Evolutionary conservation across 2,113 vertebrate species (phyloP).

Genomic region (Hepsetus odoe): DNA sequence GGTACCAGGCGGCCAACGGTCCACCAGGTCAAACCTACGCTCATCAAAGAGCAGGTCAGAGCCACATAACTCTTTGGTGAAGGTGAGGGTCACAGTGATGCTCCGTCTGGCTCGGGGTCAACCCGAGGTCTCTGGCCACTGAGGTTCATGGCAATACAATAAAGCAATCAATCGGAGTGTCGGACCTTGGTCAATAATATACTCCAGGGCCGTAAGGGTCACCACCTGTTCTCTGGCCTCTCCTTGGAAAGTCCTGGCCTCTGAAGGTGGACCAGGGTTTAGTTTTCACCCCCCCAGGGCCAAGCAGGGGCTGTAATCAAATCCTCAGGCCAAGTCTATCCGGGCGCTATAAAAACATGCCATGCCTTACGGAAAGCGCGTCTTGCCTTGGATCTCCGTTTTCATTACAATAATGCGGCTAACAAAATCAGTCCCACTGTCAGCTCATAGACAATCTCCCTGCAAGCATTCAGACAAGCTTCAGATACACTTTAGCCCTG

Average conservation of each 20-base stretch:
- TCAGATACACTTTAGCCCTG: slow-evolving; percentile 36
- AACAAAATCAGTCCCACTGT: slow-evolving; percentile 41
- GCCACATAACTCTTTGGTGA: slow-evolving; percentile 79
- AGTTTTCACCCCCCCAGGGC: slow-evolving; percentile 59
- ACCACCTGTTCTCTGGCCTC: slow-evolving; percentile 76
- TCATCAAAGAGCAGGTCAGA: slow-evolving; percentile 76
- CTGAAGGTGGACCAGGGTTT: slow-evolving; percentile 61
- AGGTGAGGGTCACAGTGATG: slow-evolving; percentile 77
- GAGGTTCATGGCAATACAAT: slow-evolving; percentile 81
- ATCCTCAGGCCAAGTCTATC: slow-evolving; percentile 40
- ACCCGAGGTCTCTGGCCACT: slow-evolving; percentile 72
- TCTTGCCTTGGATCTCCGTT: slow-evolving; percentile 40
- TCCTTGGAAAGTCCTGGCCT: slow-evolving; percentile 73
- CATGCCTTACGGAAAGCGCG: slow-evolving; percentile 45
- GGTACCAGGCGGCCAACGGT: slow-evolving; percentile 59
- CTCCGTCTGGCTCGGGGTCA: slow-evolving; percentile 70
- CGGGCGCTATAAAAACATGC: slow-evolving; percentile 50
- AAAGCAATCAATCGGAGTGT: slow-evolving; percentile 76
- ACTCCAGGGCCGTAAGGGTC: slow-evolving; percentile 71
- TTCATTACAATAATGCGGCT: slow-evolving; percentile 50
- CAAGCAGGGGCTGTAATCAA: slow-evolving; percentile 51
- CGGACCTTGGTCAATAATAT: slow-evolving; percentile 77
- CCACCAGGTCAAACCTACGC: slow-evolving; percentile 65
- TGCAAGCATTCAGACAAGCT: slow-evolving; percentile 23
- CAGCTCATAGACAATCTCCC: slow-evolving; percentile 19